Base-by-base conservation (phyloP, 2,113 vertebrate species). In the Antennarius striatus region DNA sequence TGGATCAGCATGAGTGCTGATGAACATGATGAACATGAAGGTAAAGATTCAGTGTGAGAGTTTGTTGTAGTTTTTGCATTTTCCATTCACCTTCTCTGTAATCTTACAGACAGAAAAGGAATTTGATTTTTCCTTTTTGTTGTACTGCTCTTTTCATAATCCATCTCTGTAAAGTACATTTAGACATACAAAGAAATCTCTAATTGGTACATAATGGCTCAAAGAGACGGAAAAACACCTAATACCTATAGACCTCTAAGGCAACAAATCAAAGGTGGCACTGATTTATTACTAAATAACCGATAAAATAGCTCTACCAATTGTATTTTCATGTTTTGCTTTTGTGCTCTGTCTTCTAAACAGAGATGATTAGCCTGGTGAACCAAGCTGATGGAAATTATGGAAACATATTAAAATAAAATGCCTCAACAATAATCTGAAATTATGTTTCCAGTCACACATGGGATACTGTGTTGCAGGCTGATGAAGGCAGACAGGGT, bases 161-260 rank as follows among this genome's bases (percentile, higher is more conserved):
- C 4, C n/a, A 54, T 7, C n/a, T n/a, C 13, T 48, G 4, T 46
- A 56, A 45, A 36, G 15, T 22, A 46, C 32, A 16, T 14, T 22
- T 2, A 1, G 15, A 51, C 5, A 36, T 6, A 61, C 14, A 50
- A 40, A 63, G 29, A 53, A 4, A 52, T 22, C 12, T 64, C 12
- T 7, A 51, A 50, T 15, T 16, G 12, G 32, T 75, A 54, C 39
- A 58, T 63, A 68, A 66, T 39, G 40, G 62, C 36, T 4, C 51
- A 46, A 10, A 45, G 32, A 45, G 32, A 60, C 5, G 56, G 71
- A 79, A 55, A 64, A 75, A 43, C 65, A 48, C 28, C 12, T n/a
- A 48, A 53, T 62, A 79, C 16, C 57, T 32, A 45, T 6, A 56
- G n/a, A 68, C 67, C 71, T 70, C 51, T 42, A 61, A 68, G 7